Evolutionary conservation across 2,797 vertebrate species (phyloP).

Genomic region (Florisuga fusca): DNA sequence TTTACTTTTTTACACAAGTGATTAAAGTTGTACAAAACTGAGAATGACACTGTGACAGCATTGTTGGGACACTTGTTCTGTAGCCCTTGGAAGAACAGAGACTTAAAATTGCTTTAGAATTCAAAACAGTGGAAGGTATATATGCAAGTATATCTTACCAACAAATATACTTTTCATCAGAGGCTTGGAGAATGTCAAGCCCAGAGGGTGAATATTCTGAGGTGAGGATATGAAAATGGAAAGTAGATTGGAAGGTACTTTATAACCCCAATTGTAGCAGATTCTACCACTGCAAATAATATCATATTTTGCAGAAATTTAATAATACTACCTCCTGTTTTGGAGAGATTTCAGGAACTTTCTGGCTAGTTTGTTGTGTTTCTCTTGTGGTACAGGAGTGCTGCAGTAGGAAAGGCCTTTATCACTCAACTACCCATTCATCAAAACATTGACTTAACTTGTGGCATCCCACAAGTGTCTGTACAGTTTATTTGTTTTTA

Average conservation of each 20-base stretch:
- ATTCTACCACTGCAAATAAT: neutral
- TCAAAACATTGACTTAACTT: neutral
- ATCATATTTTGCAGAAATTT: neutral
- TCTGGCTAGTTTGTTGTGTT: neutral
- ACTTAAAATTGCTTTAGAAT: neutral
- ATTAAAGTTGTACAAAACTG: neutral
- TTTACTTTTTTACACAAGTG: neutral
- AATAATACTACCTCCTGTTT: neutral
- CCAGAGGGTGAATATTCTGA: neutral
- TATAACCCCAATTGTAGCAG: neutral
- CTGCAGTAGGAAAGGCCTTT: neutral
- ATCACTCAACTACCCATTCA: neutral
- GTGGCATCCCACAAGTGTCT: neutral
- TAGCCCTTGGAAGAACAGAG: neutral
- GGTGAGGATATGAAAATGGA: neutral
- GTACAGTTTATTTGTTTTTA: neutral
- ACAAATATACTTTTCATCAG: neutral
- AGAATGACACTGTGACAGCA: neutral
- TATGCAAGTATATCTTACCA: neutral
- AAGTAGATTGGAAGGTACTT: conserved; percentile 11
- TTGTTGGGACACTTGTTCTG: neutral
- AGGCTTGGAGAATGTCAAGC: conserved; percentile 25
- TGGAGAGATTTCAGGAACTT: neutral
- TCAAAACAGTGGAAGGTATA: neutral
- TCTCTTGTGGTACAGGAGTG: neutral